Evolutionary conservation across 1,140 invertebrate genomes (phyloP).

Genomic region (Drosophila sturtevanti): DNA sequence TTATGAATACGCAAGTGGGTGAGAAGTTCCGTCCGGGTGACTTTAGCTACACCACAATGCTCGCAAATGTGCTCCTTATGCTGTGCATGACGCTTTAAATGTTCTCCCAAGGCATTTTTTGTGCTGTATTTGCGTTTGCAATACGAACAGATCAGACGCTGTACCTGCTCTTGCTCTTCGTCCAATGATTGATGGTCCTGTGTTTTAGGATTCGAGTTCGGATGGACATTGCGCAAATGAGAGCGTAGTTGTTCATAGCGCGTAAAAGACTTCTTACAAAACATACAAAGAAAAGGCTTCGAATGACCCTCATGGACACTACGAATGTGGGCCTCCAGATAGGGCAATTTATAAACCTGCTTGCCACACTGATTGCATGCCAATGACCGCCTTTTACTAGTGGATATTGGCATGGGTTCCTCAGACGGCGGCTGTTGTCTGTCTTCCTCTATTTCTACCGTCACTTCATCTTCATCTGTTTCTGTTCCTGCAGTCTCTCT

Average conservation of each 20-base stretch:
- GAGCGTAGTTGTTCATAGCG: slow-evolving; percentile 71
- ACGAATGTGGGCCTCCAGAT: slow-evolving; percentile 73
- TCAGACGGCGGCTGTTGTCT: neutral
- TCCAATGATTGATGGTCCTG: slow-evolving; percentile 20
- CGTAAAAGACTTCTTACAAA: slow-evolving; percentile 67
- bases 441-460: slow-evolving; percentile 4
- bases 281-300: slow-evolving; percentile 67
- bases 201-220: neutral
- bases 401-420: neutral
- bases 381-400: slow-evolving; percentile 34
- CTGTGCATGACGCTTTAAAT: slow-evolving; percentile 70
- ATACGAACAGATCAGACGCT: slow-evolving; percentile 55
- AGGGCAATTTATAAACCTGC: slow-evolving; percentile 73
- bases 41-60: slow-evolving; percentile 71
- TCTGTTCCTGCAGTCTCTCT: slow-evolving; percentile 11
- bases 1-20: slow-evolving; percentile 75
- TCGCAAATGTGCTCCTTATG: slow-evolving; percentile 70
- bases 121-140: slow-evolving; percentile 70
- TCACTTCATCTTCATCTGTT: slow-evolving; percentile 18
- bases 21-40: slow-evolving; percentile 67
- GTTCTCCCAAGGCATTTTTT: slow-evolving; percentile 67
- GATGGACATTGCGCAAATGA: slow-evolving; percentile 66
- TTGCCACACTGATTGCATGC: slow-evolving; percentile 72
- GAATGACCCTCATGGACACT: slow-evolving; percentile 70
- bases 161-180: slow-evolving; percentile 32